Evolutionary conservation across 2,113 vertebrate species (phyloP).

Genomic region (Dipodomys stephensi): DNA sequence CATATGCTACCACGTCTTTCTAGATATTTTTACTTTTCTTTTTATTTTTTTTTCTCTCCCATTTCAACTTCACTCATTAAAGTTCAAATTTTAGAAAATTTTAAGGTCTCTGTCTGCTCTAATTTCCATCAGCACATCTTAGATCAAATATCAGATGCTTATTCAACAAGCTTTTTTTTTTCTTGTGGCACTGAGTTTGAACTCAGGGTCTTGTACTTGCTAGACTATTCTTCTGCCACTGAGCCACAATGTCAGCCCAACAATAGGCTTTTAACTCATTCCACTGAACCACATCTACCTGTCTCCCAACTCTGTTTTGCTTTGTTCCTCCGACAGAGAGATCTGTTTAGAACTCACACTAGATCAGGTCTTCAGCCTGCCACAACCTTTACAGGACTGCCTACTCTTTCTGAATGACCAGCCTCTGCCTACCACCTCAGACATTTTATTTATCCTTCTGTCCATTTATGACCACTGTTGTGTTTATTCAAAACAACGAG

Average conservation of each 20-base stretch:
- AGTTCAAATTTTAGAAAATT: background rate
- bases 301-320: background rate
- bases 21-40: background rate
- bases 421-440: background rate
- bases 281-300: background rate
- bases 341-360: background rate
- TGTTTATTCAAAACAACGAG: background rate
- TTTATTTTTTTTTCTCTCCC: background rate
- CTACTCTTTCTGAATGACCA: background rate
- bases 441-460: background rate
- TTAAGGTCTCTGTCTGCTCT: background rate
- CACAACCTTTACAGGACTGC: background rate
- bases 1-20: too few relatives aligned
- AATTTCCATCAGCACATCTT: background rate
- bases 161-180: background rate
- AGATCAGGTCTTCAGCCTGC: background rate
- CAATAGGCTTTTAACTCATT: background rate
- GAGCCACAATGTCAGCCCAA: background rate
- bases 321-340: background rate
- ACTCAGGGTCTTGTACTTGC: too few relatives aligned
- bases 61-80: background rate
- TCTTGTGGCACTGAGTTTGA: too few relatives aligned
- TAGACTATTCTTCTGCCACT: too few relatives aligned
- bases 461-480: background rate
- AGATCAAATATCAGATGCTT: background rate